A percentile compares a stretch with the other conserved stretches of the same genome.
These are phyloP conservation scores for Antheraea assamensis DNA, from an alignment of 2,888 invertebrate species.

Conservation along the genomic window DNA sequence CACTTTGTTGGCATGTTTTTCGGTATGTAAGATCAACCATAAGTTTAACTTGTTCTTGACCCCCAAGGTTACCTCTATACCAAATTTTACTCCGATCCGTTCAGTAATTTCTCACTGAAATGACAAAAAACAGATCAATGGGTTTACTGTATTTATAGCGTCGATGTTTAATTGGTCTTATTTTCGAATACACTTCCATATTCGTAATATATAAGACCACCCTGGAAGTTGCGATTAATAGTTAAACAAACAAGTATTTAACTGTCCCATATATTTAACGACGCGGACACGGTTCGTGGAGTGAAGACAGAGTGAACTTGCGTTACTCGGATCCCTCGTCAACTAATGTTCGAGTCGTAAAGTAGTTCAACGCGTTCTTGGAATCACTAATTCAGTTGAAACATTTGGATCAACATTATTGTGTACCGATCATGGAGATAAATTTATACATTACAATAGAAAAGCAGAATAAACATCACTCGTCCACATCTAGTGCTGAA, in stretches of 20 bases:
- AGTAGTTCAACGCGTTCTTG: background rate
- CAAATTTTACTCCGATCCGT: too few relatives aligned
- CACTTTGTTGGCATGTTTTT: too few relatives aligned
- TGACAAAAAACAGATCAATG: too few relatives aligned
- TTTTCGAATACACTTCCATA: background rate
- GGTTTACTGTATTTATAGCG: too few relatives aligned
- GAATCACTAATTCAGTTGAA: background rate
- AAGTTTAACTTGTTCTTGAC: too few relatives aligned
- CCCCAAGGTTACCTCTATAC: too few relatives aligned
- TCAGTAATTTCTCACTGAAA: too few relatives aligned
- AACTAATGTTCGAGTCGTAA: background rate
- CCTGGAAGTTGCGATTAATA: background rate
- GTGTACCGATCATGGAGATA: background rate
- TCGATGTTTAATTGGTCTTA: too few relatives aligned
- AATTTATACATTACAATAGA: background rate
- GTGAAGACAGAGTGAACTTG: conserved; percentile 2
- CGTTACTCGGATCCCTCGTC: background rate
- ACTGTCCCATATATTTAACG: conserved; percentile 1
- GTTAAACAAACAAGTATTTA: background rate
- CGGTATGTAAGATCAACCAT: too few relatives aligned
- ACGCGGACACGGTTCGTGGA: background rate
- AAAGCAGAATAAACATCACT: background rate
- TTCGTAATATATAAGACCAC: background rate
- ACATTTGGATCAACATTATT: background rate
- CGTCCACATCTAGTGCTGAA: too few relatives aligned